Base-by-base conservation (phyloP, 2,888 invertebrate species). In the Chydorus sphaericus region DNA sequence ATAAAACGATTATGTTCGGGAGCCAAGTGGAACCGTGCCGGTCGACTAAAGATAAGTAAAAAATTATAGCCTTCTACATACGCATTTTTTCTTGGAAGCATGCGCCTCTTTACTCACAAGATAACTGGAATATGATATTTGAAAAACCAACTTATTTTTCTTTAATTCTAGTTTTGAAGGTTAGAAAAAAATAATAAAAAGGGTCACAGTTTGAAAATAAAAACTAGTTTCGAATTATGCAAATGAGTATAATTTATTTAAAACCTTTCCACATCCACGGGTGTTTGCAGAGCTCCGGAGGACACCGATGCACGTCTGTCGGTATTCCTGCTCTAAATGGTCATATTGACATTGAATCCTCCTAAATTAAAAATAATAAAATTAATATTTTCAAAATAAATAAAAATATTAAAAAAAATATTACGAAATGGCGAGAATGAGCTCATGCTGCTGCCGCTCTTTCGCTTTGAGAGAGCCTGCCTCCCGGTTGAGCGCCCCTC, bases 301-400 rank as follows among this genome's bases (percentile, higher is more conserved):
- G 58, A 78, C 79, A 56, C 80, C 80, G 56, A 80, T 73, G 53
- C 81, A 81, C 65, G 81, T 79, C 61, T 77, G 76, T 61, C 77
- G 70, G 66, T 82, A 81, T 63, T 82, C 81, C 64, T 80, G 77
- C 63, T 82, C 81, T 64, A 82, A 71, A 62, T 80, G 79, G 64
- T 81, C 78, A 65, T 81, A 77, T 64, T 82, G 81, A 58, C 78
- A 76, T 69, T 81, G 81, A 61, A 82, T 81, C 62, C 80, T 78
- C 61, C 81, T 82, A 72, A 54, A 36, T 52, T n/a, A 52, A 16
- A 18, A 48, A 18, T n/a, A 48, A 48, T 20, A 28, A 8, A 23
- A 48, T 14, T 10, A 10, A 14, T 23, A 48, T 28, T 6, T 23
- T 23, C 20, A 20, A 4, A 7, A 48, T 6, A 30, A 3, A 30